These are phyloP conservation scores for Melanerpes formicivorus DNA, from an alignment of 2,113 vertebrate genomes.

Conservation along the genomic window DNA sequence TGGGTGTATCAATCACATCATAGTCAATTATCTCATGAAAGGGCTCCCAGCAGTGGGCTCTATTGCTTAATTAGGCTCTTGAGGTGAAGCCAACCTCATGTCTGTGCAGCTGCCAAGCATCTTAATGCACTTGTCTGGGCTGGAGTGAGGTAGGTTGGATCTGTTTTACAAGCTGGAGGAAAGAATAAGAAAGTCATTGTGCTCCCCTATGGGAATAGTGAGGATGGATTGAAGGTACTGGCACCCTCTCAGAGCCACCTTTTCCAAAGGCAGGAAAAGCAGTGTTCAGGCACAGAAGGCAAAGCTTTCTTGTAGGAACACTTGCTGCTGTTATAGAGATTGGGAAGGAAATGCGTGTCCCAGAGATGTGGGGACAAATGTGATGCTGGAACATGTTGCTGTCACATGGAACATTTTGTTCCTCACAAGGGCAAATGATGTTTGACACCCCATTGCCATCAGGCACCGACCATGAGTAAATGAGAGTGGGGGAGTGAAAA, in stretches of 20 bases:
- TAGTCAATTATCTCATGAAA: slow-evolving; percentile 45
- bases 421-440: background rate
- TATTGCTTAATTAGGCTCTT: slow-evolving; percentile 55
- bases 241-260: background rate
- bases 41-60: background rate
- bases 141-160: background rate
- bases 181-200: background rate
- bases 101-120: background rate
- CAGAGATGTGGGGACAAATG: background rate
- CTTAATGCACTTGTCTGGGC: background rate
- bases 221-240: background rate
- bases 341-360: background rate
- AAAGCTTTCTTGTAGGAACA: background rate
- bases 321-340: background rate
- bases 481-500: background rate
- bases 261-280: background rate
- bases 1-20: slow-evolving; percentile 10
- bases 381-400: background rate
- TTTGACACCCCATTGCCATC: background rate
- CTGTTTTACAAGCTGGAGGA: background rate
- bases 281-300: background rate
- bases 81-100: slow-evolving; percentile 11
- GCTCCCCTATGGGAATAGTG: background rate
- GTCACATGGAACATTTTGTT: background rate
- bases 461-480: background rate